Base-by-base conservation (phyloP, 2,888 invertebrate genomes). In the Philereme transversata region DNA sequence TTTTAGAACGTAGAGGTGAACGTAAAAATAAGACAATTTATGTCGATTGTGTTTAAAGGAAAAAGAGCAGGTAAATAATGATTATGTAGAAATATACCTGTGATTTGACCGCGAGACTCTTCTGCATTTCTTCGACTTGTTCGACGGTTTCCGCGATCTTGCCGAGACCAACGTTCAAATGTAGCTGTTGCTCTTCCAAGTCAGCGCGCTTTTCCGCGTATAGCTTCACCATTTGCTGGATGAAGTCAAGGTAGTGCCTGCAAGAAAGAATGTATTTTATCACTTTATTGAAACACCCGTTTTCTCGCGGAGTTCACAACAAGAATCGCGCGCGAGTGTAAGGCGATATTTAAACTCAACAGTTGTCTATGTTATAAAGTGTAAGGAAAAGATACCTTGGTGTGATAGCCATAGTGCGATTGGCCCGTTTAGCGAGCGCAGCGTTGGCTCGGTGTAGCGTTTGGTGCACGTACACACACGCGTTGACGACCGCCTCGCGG, bases 81-180 rank as follows among this genome's bases (percentile, higher is more conserved):
- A 3, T 22, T 22, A 22, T 22, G 22, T 22, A 22, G 22, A 22
- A 22, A 33, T 6, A 34, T 51, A 95, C 95, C 92, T 96, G 96
- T 59, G 98, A 97, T 90, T 99, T 99, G 51, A 99, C 97, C 49
- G 99, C 99, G 62, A 99, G 94, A 62, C 99, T 99, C 89, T 99
- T 99, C 85, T 99, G 99, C 96, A 99, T 97, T 84, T 99, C 99
- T 84, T 99, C 99, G 9, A 99, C 99, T 86, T 99, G 99, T 78
- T 99, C 99, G 9, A 99, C 98, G 5, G 99, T 99, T 90, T 99
- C 99, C 0, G 98, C 97, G 73, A 99, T 99, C 93, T 99, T 99
- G 80, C 97, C 97, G 60, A 99, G 94, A 84, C 99, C 99, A 49
- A 99, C 99, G 89, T 99, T 99, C 81, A 99, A 93, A 90, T 99